These are phyloP conservation scores for Nephrocerus scutellatus DNA, from an alignment of 2,888 invertebrate genomes.

Conservation along the genomic window DNA sequence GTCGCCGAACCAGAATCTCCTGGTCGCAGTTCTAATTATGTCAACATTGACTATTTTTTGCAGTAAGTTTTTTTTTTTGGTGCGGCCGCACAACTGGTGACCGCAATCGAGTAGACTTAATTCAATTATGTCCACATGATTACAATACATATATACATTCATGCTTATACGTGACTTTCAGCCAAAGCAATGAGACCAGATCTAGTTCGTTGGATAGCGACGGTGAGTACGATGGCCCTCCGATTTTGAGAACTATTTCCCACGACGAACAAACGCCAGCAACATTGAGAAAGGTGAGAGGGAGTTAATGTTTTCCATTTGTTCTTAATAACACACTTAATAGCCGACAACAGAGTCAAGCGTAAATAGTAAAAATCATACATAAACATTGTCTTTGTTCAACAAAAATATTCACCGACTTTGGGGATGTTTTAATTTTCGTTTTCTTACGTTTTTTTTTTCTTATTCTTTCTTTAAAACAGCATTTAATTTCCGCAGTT, in stretches of 20 bases:
- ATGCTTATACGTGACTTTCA: conserved; percentile 17
- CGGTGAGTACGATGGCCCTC: conserved; percentile 50
- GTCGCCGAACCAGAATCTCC: conserved; percentile 67
- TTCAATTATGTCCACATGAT: too few relatives aligned
- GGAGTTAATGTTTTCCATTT: neutral
- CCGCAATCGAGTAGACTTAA: too few relatives aligned
- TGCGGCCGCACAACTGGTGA: neutral
- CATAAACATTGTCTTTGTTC: too few relatives aligned
- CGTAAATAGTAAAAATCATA: neutral
- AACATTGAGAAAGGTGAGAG: conserved; percentile 42
- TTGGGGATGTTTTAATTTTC: too few relatives aligned
- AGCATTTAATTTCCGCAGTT: conserved; percentile 47
- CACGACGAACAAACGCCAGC: conserved; percentile 56
- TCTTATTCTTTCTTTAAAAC: conserved; percentile 32
- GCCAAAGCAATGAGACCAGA: conserved; percentile 48
- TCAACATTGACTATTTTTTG: conserved; percentile 87
- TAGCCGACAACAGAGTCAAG: neutral
- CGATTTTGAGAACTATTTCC: conserved; percentile 57
- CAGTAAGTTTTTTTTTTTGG: conserved; percentile 54
- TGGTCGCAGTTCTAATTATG: conserved; percentile 76
- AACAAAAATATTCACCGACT: too few relatives aligned
- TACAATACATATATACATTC: neutral
- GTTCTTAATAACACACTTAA: neutral
- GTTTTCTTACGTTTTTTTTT: conserved; percentile 23
- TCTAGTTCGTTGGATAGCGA: conserved; percentile 52